Base-by-base conservation (phyloP, 2,113 vertebrate species). In the Dasypus novemcinctus region DNA sequence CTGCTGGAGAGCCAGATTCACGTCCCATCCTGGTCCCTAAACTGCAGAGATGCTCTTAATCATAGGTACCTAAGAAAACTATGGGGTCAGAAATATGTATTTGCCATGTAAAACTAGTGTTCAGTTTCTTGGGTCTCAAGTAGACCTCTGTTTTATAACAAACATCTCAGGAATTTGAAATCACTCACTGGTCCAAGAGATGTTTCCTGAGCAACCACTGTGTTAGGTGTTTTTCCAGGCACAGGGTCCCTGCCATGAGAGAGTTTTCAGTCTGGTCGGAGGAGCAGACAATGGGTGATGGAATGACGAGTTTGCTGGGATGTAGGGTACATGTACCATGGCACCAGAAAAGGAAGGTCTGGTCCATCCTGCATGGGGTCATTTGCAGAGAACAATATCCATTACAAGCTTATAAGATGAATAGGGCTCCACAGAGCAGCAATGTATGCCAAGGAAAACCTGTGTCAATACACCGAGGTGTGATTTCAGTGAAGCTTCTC, bases 81-180 rank as follows among this genome's bases (percentile, higher is more conserved):
- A 71, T 0, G 86, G 80, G 33, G 27, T 68, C 46, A 78, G 80
- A 86, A 90, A 82, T 88, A 76, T 1, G 0, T 13, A 64, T 66
- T 76, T 54, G 57, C 12, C 61, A 36, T 49, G 18, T 81, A 87
- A 93, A 90, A 75, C 49, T 20, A 52, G 23, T 5, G 11, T 75
- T 74, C 66, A 87, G 12, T 69, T 82, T 91, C 6, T 57, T 17
- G 17, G 33, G 27, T 29, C 25, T 89, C 52, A 69, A 14, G 25
- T 66, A 90, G 54, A 57, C 63, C 52, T 43, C 27, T 59, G 13
- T 21, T 10, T 14, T 52, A 57, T 21, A 90, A 68, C 49, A 82
- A 29, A 33, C 7, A 25, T 71, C 27, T 86, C 64, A 43, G 61
- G 74, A 80, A 94, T 75, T 54, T 61, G 63, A 92, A 91, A 76